Conservation (phyloP, 2,797 vertebrate species). For the Lagocephalus sceleratus region DNA sequence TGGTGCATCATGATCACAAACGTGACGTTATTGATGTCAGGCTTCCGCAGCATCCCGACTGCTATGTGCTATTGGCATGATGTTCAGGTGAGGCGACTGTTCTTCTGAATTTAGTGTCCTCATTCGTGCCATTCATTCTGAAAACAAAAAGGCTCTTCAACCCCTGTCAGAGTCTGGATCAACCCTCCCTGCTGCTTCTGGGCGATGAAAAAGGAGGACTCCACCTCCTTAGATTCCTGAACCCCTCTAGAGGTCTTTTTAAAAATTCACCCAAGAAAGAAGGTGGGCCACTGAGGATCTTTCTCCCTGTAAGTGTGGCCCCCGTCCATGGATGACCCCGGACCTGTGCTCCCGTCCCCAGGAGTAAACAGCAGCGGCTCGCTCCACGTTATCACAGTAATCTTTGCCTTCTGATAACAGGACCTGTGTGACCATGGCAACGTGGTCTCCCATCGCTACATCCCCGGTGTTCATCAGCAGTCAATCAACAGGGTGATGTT, state of each 20-base stretch:
- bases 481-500: slow-evolving; percentile 54
- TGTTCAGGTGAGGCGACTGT: slow-evolving; percentile 28
- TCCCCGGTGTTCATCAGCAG: slow-evolving; percentile 33
- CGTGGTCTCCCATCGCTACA: slow-evolving; percentile 44
- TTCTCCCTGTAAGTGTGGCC: slow-evolving; percentile 55
- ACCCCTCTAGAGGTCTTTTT: slow-evolving; percentile 60
- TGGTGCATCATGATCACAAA: not conserved
- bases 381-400: not conserved
- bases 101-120: not conserved
- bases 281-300: slow-evolving; percentile 48
- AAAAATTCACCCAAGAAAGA: slow-evolving; percentile 49
- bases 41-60: slow-evolving; percentile 46
- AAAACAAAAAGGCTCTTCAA: not conserved
- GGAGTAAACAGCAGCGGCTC: not conserved
- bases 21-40: slow-evolving; percentile 20
- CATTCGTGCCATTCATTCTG: not conserved
- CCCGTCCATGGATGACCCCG: not conserved
- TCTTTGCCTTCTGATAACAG: slow-evolving; percentile 21
- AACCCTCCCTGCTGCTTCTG: slow-evolving; percentile 59
- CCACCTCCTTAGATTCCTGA: slow-evolving; percentile 64
- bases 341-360: not conserved
- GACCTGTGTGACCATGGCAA: slow-evolving; percentile 45
- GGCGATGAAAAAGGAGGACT: slow-evolving; percentile 69
- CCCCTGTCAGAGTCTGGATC: slow-evolving; percentile 43
- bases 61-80: slow-evolving; percentile 45